Evolutionary conservation across 92 coral and sea anemone species (phyloP).

Genomic region (Ricordea florida): DNA sequence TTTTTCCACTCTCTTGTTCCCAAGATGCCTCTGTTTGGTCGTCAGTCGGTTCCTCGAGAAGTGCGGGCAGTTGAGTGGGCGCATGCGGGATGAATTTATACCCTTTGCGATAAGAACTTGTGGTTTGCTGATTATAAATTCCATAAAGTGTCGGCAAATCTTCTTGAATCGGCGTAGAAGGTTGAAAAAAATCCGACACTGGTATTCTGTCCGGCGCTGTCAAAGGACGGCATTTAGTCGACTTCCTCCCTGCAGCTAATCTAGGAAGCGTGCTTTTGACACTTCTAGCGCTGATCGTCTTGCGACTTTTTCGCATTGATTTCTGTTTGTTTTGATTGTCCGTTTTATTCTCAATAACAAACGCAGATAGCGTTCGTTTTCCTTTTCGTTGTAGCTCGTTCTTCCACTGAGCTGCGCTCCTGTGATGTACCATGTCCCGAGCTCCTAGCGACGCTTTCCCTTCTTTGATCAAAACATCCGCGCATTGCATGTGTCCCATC

Average conservation of each 20-base stretch:
- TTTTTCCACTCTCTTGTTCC: conserved; percentile 17
- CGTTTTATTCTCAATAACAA: neutral
- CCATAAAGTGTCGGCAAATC: conserved; percentile 50
- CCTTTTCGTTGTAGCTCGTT: conserved; percentile 29
- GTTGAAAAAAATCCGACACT: conserved; percentile 35
- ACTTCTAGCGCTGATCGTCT: conserved; percentile 5
- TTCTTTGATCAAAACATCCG: conserved; percentile 57
- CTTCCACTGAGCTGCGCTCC: conserved; percentile 69
- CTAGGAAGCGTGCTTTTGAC: neutral
- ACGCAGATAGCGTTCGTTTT: conserved; percentile 21
- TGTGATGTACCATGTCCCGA: conserved; percentile 55
- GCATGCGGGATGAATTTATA: conserved; percentile 39
- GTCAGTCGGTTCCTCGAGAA: neutral
- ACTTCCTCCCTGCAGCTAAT: neutral
- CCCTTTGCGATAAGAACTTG: conserved; percentile 72
- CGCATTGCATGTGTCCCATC: conserved; percentile 54
- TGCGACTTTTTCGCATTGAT: neutral
- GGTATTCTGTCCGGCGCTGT: conserved; percentile 53
- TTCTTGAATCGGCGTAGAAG: conserved; percentile 58
- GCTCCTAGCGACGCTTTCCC: conserved; percentile 76
- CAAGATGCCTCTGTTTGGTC: conserved; percentile 6
- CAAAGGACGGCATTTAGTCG: conserved; percentile 11
- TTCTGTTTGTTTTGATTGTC: conserved; percentile 8
- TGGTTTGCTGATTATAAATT: conserved; percentile 74
- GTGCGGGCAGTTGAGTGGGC: neutral